Conservation (phyloP, 2,797 vertebrate genomes). For the Aulostomus chinensis region DNA sequence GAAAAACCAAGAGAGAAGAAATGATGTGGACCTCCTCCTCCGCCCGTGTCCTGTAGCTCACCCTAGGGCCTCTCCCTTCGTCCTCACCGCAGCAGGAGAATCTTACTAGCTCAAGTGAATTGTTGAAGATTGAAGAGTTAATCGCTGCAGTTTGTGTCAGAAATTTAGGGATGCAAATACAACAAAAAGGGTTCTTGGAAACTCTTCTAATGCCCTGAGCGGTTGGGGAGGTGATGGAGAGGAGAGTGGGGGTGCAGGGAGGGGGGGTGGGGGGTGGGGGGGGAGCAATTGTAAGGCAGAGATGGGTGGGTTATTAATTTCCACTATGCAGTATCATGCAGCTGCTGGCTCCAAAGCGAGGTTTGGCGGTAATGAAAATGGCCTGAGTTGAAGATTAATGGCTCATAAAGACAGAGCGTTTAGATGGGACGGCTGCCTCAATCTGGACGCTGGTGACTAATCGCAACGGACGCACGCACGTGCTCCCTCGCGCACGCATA, state of each 20-base stretch:
- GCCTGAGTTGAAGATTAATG: constrained; percentile 98
- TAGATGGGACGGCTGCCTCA: constrained; percentile 95
- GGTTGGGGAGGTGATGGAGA: constrained; percentile 49
- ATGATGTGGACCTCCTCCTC: constrained; percentile 79
- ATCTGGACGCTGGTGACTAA: constrained; percentile 94
- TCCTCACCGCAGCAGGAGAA: constrained; percentile 84
- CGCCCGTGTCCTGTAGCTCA: too few species aligned
- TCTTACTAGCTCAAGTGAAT: constrained; percentile 92
- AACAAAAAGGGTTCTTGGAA: constrained; percentile 82
- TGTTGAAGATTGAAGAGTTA: constrained; percentile 82
- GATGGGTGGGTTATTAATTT: constrained; percentile 93
- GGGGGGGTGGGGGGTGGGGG: neutral
- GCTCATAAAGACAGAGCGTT: constrained; percentile 98
- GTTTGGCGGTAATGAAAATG: constrained; percentile 99
- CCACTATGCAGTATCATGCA: constrained; percentile 93
- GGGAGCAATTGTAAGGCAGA: constrained; percentile 70
- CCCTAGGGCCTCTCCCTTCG: constrained; percentile 64
- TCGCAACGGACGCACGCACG: constrained; percentile 70
- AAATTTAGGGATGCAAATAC: constrained; percentile 83
- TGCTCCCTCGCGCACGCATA: constrained; percentile 7
- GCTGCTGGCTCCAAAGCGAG: constrained; percentile 93
- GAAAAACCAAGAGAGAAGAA: constrained; percentile 87
- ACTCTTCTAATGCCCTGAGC: constrained; percentile 75
- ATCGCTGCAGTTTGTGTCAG: constrained; percentile 67
- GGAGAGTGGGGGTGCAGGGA: constrained; percentile 11